Evolutionary conservation across 2,888 invertebrate genomes (phyloP).

Genomic region (Sinotaia quadrata): DNA sequence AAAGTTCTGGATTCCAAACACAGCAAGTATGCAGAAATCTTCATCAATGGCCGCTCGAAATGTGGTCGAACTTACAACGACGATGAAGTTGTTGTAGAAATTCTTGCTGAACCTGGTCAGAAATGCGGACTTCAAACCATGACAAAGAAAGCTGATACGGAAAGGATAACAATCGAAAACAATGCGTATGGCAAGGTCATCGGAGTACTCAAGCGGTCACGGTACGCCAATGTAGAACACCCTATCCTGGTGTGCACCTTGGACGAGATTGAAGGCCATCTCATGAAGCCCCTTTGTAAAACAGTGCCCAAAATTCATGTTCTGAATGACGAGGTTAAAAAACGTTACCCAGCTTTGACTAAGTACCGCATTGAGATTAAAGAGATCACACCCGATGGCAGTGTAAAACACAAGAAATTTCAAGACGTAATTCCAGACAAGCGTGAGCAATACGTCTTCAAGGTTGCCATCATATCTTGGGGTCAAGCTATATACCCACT

Average conservation of each 20-base stretch:
- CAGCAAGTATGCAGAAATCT: constrained; percentile 22
- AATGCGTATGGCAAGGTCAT: not conserved
- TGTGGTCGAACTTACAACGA: constrained; percentile 36
- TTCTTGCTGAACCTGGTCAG: constrained; percentile 19
- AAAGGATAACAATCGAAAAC: not conserved
- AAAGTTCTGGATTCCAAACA: constrained; percentile 20
- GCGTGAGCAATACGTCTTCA: constrained; percentile 44
- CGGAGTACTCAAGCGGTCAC: constrained; percentile 27
- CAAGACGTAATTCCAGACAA: constrained; percentile 38
- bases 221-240: constrained; percentile 34
- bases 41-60: constrained; percentile 36
- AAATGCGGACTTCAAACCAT: not conserved
- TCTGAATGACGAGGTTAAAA: constrained; percentile 8
- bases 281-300: constrained; percentile 50
- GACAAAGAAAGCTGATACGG: not conserved
- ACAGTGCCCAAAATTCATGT: constrained; percentile 50
- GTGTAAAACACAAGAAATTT: constrained; percentile 31
- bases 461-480: constrained; percentile 49
- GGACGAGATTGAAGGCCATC: constrained; percentile 40
- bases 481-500: constrained; percentile 42
- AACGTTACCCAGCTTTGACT: not conserved
- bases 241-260: constrained; percentile 48
- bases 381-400: constrained; percentile 23
- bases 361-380: constrained; percentile 44
- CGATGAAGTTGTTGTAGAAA: constrained; percentile 38